phyloP scores from a whole-genome alignment of 2,888 invertebrate genomes.

The Nomada fabriciana region DNA sequence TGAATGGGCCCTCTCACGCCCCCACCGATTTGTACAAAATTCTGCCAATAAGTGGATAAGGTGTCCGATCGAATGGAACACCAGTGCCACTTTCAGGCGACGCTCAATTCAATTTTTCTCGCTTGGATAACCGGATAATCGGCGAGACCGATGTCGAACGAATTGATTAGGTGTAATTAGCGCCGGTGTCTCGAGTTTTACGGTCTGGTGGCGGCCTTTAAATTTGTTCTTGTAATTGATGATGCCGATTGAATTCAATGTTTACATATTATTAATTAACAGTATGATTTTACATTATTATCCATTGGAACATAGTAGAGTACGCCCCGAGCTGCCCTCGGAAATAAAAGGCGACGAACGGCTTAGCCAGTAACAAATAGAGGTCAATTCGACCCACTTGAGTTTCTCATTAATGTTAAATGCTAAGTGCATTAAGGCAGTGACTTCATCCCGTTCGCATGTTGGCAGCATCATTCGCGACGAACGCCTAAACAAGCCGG shows the following conservation, averaged over 20 bases:
- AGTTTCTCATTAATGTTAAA: conserved; percentile 74
- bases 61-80: conserved; percentile 1
- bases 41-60: conserved; percentile 8
- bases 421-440: conserved; percentile 65
- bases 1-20: conserved; percentile 20
- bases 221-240: not conserved
- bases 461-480: conserved; percentile 32
- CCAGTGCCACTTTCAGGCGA: not conserved
- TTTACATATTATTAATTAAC: not conserved
- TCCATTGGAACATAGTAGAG: not conserved
- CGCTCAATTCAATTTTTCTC: not conserved
- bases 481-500: conserved; percentile 30
- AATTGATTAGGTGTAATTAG: conserved; percentile 13
- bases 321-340: not conserved
- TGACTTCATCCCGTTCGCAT: conserved; percentile 64
- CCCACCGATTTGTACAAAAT: conserved; percentile 53
- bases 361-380: conserved; percentile 68
- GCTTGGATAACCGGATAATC: conserved; percentile 1
- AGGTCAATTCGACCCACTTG: conserved; percentile 78
- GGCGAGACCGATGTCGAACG: not conserved
- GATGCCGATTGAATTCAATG: conserved; percentile 17
- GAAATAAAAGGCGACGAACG: conserved; percentile 42
- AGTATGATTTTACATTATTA: not conserved
- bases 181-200: not conserved
- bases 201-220: not conserved